These are phyloP conservation scores for Forpus xanthops DNA, from an alignment of 2,797 vertebrate genomes.

Conservation along the genomic window DNA sequence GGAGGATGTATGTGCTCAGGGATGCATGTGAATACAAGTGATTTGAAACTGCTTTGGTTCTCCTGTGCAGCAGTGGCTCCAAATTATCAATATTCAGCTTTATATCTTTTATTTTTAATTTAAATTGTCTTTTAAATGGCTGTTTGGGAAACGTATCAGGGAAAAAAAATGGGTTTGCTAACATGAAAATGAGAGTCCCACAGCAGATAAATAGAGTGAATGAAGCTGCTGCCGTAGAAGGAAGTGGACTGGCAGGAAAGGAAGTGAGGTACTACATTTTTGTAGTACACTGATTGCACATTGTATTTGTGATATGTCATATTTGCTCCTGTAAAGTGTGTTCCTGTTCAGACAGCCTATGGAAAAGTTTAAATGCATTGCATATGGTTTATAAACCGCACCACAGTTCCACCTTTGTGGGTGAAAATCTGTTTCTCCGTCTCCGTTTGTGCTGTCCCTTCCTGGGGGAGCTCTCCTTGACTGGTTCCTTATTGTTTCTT, in stretches of 20 bases:
- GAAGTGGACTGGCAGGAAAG: background rate
- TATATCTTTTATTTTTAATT: background rate
- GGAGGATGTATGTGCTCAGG: background rate
- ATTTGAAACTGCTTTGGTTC: background rate
- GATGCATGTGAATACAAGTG: background rate
- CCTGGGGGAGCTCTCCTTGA: background rate
- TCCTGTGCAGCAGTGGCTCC: background rate
- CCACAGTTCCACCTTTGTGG: background rate
- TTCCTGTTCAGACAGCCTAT: background rate
- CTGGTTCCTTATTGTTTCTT: background rate
- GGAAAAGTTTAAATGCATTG: background rate
- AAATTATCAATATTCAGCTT: background rate
- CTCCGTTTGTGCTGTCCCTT: accelerated
- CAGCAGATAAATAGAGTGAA: background rate
- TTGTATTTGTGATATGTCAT: background rate
- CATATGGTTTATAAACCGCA: background rate
- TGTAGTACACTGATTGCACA: background rate
- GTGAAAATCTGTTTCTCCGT: background rate
- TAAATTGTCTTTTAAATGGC: background rate
- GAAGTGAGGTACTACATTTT: background rate
- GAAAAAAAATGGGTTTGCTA: background rate
- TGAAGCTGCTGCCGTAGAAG: background rate
- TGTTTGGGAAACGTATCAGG: background rate
- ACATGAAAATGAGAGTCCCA: background rate
- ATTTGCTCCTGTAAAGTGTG: background rate